A percentile compares a stretch with the other conserved stretches of the same genome.
Evolutionary conservation across 2,888 invertebrate species (phyloP).

Genomic region (Hydropsyche betteni): DNA sequence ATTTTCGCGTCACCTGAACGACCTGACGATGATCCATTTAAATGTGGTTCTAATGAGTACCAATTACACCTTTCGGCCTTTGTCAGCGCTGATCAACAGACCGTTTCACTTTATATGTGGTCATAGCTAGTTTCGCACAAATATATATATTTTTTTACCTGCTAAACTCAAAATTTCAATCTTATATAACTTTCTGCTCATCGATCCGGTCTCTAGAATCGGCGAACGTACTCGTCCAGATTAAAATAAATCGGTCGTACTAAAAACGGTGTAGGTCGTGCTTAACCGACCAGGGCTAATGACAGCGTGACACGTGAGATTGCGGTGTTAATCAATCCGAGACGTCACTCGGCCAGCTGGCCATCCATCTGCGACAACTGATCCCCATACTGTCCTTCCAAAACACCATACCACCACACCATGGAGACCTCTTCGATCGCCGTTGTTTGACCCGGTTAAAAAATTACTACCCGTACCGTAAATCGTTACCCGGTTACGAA

Average conservation of each 20-base stretch:
- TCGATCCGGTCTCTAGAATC: too few species aligned
- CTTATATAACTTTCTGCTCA: too few species aligned
- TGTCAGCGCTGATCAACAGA: too few species aligned
- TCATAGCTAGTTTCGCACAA: too few species aligned
- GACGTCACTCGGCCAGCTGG: slow-evolving; percentile 21
- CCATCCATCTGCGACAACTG: slow-evolving; percentile 31
- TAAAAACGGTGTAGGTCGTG: slow-evolving; percentile 17
- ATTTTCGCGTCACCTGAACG: slow-evolving; percentile 26
- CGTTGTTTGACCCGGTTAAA: too few species aligned
- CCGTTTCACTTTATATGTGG: too few species aligned
- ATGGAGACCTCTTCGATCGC: background rate
- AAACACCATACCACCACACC: background rate
- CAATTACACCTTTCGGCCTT: background rate
- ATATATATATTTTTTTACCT: too few species aligned
- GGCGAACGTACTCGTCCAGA: too few species aligned
- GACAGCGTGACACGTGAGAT: slow-evolving; percentile 36
- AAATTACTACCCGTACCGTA: too few species aligned
- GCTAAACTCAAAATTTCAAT: too few species aligned
- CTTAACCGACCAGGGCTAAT: slow-evolving; percentile 30
- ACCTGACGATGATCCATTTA: slow-evolving; percentile 30
- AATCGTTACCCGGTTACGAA: too few species aligned
- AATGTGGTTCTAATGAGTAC: slow-evolving; percentile 20
- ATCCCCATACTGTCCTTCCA: slow-evolving; percentile 10
- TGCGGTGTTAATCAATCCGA: slow-evolving; percentile 41
- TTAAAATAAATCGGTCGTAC: background rate